phyloP scores from a whole-genome alignment of 2,113 vertebrate genomes.

The Limnothrissa miodon region DNA sequence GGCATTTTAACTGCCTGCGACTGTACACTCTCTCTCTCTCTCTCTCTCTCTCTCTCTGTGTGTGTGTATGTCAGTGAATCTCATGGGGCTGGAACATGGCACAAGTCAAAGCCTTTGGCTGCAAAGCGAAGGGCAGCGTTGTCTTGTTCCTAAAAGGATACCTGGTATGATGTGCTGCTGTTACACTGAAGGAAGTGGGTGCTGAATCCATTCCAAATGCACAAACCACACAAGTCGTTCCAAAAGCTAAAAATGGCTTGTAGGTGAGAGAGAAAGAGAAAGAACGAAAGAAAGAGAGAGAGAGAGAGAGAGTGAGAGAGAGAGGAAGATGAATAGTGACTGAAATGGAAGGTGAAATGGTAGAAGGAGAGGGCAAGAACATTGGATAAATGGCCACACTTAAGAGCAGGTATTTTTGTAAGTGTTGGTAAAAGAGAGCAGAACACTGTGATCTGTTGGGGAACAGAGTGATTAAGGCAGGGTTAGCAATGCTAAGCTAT shows the following conservation, averaged over 20 bases:
- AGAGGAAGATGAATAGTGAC: not conserved
- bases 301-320: constrained; percentile 4
- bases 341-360: not conserved
- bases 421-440: not conserved
- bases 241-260: not conserved
- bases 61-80: constrained; percentile 9
- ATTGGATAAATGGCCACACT: not conserved
- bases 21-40: constrained; percentile 32
- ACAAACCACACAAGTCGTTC: constrained; percentile 35
- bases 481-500: no score
- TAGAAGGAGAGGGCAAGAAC: not conserved
- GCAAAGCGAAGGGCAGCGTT: constrained; percentile 21
- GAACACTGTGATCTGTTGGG: no score
- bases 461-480: no score
- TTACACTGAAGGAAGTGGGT: not conserved
- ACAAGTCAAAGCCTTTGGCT: not conserved
- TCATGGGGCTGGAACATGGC: not conserved
- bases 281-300: no score
- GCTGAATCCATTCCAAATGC: constrained; percentile 16
- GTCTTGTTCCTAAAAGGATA: constrained; percentile 16
- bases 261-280: constrained; percentile 18
- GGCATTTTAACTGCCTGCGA: constrained; percentile 44
- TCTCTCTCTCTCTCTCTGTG: constrained; percentile 24
- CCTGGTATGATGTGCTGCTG: not conserved
- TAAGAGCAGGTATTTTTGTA: not conserved